phyloP scores from a whole-genome alignment of 2,888 invertebrate species.

The Latrodectus elegans region DNA sequence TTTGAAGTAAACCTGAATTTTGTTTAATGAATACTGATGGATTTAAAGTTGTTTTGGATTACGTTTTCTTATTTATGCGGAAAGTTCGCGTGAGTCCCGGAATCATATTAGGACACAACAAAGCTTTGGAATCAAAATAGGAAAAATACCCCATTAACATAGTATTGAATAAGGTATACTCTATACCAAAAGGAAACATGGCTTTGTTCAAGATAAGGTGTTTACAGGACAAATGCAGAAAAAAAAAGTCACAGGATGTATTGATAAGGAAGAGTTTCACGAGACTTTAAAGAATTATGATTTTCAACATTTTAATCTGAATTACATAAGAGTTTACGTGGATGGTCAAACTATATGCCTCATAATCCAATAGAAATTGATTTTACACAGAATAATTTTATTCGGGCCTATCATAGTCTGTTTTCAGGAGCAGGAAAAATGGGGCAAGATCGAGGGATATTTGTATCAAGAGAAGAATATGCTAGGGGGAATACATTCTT shows the following conservation, averaged over 20 bases:
- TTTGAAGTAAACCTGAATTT: slow-evolving; percentile 54
- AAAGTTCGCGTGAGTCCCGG: slow-evolving; percentile 70
- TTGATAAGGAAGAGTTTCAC: not conserved
- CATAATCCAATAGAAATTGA: slow-evolving; percentile 26
- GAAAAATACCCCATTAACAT: slow-evolving; percentile 36
- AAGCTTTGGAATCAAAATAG: slow-evolving; percentile 12
- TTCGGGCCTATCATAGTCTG: slow-evolving; percentile 72
- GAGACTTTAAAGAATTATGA: not conserved
- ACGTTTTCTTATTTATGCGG: slow-evolving; percentile 70
- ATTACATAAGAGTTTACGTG: slow-evolving; percentile 27
- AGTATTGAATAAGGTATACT: slow-evolving; percentile 9
- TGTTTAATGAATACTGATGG: slow-evolving; percentile 21
- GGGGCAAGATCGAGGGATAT: slow-evolving; percentile 1
- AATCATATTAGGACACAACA: slow-evolving; percentile 72
- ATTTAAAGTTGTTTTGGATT: slow-evolving; percentile 69
- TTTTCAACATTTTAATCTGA: slow-evolving; percentile 14
- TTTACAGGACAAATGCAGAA: slow-evolving; percentile 72
- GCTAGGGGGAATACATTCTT: slow-evolving; percentile 7
- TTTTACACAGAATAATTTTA: slow-evolving; percentile 25
- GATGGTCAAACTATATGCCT: slow-evolving; percentile 33
- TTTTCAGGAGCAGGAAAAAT: too few relatives aligned
- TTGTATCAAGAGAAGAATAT: slow-evolving; percentile 20
- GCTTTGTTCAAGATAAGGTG: too few relatives aligned
- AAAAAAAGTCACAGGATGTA: not conserved
- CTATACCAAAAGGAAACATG: too few relatives aligned